Base-by-base conservation (phyloP, 2,113 vertebrate genomes). In the Ceyx cyanopectus region DNA sequence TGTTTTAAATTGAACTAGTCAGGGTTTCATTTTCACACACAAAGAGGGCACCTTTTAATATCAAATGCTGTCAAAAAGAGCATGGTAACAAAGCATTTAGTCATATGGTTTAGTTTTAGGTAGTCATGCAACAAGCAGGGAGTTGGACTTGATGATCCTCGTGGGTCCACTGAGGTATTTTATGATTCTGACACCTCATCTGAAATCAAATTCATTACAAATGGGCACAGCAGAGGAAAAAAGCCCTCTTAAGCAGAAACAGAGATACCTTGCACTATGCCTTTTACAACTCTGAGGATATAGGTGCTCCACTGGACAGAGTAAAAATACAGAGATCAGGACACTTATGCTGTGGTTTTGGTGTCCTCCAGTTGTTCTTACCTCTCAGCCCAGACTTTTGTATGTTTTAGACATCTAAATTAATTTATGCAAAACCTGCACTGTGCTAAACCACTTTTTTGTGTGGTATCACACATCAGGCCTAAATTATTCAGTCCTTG, bases 401-500 rank as follows among this genome's bases (percentile, higher is more conserved):
- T 63, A 40, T 17, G 3, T 32, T 89, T 75, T 34, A 72, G 4
- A 48, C 1, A 4, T 6, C 9, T 77, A 40, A 73, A 56, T 43
- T 43, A 70, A 43, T 43, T 53, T 30, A 78, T 63, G n/a, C n/a
- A 90, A 87, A 89, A 51, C 20, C 17, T 79, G 20, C 12, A 54
- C 13, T 60, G 65, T 50, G 54, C 34, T 66, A 91, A 91, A 72
- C 32, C 10, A 67, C 70, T 60, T 69, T 53, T 40, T 54, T 56
- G 34, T 26, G 37, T 65, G 14, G 61, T 72, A 50, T 78, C 57
- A 72, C 48, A 68, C 26, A 87, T 40, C 67, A 85, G 37, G 24
- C 29, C 67, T 62, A n/a, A 89, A 68, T 89, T 80, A 79, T 77
- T 76, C 67, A 76, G 78, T 57, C 34, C 40, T 74, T 62, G n/a